Base-by-base conservation (phyloP, 1,140 invertebrate genomes). In the Akabosia matsudoensis region DNA sequence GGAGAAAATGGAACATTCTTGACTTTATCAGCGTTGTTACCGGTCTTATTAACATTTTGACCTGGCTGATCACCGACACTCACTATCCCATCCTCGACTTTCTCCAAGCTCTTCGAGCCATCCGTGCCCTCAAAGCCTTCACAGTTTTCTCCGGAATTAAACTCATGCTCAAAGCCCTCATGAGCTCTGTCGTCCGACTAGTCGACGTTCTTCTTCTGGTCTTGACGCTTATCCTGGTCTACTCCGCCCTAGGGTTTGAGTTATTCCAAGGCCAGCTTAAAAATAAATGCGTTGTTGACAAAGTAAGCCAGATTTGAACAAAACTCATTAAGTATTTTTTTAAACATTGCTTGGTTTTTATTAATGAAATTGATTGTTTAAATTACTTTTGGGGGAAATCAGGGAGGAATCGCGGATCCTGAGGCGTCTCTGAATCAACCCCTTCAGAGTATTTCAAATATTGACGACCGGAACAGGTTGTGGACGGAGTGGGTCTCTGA, bases 1-100 rank as follows among this genome's bases (percentile, higher is more conserved):
- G 95, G 82, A 97, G 97, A 87, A 93, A 94, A 1, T 97, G 95
- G 95, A 98, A 97, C 86, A 97, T 95, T 94, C 86, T 97, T 83
- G 95, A 97, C 87, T 97, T 97, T 86, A 91, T 96, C 52, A 94
- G 97, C 67, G 96, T 98, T 81, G 83, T 84, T 73, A 13, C 10
- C 54, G 4, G 24, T 22, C 54, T 13, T 22, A 86, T 87, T 83
- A 88, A 85, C 54, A 7, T 56, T 3, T 56, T 45, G 7, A 45
- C 54, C 14, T 13, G 24, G 22, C 22, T 56, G n/a, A 13, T 56
- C 4, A 10, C 22, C n/a, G n/a, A n/a, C n/a, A n/a, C n/a, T n/a
- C n/a, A n/a, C n/a, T n/a, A n/a, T n/a, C n/a, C n/a, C 30, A 97
- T 97, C 87, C 86, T 88, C 30, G 84, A 85, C 33, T 86, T 85